Conservation (phyloP, 53 echinoderm and acorn worm species). For the Astropecten irregularis region DNA sequence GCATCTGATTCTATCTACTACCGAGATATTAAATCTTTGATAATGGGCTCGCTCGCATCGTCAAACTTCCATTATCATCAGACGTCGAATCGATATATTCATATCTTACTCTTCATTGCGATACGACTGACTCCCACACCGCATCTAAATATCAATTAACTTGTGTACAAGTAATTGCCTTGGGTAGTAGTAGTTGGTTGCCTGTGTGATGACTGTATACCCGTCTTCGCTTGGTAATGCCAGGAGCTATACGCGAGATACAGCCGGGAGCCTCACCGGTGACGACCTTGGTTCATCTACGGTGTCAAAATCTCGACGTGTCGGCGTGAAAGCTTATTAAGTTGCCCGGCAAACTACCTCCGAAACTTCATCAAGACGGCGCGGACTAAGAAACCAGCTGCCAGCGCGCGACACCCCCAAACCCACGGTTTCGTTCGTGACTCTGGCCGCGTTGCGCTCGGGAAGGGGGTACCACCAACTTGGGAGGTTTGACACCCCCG, state of each 20-base stretch:
- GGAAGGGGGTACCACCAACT: conserved; percentile 40
- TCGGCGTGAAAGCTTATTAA: conserved; percentile 63
- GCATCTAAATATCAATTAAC: conserved; percentile 55
- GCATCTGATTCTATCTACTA: too few species aligned
- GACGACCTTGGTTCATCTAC: conserved; percentile 47
- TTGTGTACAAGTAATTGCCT: conserved; percentile 55
- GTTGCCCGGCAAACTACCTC: conserved; percentile 45
- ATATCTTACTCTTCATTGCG: conserved; percentile 42
- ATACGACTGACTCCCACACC: conserved; percentile 40
- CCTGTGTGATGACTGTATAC: neutral
- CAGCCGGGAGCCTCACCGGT: conserved; percentile 9
- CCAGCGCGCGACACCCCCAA: conserved; percentile 41
- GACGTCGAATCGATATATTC: conserved; percentile 59
- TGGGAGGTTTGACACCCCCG: conserved; percentile 57
- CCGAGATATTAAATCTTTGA: conserved; percentile 14
- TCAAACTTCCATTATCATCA: conserved; percentile 43
- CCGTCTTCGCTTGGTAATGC: neutral
- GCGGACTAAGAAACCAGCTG: conserved; percentile 51
- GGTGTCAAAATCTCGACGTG: conserved; percentile 60
- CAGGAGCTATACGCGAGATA: neutral
- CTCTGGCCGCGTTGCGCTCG: conserved; percentile 8
- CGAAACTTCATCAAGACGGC: conserved; percentile 58
- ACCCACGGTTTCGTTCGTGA: conserved; percentile 37
- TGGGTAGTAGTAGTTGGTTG: neutral
- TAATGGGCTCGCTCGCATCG: conserved; percentile 1